Evolutionary conservation across 1,140 invertebrate genomes (phyloP).

Genomic region (Notospermus geniculatus): DNA sequence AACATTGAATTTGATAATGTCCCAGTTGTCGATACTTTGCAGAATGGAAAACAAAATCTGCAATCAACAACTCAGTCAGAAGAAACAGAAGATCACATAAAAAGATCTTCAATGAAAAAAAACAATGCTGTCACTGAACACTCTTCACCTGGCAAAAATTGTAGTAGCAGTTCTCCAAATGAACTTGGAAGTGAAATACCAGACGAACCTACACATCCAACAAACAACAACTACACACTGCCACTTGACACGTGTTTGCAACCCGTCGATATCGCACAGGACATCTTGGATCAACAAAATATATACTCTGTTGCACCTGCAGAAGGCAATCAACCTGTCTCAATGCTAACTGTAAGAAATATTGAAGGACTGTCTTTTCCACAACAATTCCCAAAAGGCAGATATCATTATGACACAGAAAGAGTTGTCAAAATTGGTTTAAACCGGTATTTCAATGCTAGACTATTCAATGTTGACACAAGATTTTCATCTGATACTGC

Average conservation of each 20-base stretch:
- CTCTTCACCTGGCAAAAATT: background rate
- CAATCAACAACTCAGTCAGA: conserved; percentile 3
- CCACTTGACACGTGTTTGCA: conserved; percentile 22
- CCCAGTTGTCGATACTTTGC: conserved; percentile 2
- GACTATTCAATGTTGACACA: background rate
- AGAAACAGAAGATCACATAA: background rate
- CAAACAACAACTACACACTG: background rate
- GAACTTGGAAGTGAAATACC: background rate
- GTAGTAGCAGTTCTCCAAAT: background rate
- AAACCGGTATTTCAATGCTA: background rate
- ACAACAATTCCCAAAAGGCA: background rate
- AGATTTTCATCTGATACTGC: conserved; percentile 2
- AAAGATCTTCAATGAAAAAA: too few species aligned
- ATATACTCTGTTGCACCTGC: conserved; percentile 18
- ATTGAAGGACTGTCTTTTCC: conserved; percentile 5
- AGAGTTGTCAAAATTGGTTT: background rate
- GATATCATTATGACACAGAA: background rate
- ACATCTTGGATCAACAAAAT: conserved; percentile 16
- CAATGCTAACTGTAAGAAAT: background rate
- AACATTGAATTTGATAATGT: conserved; percentile 1
- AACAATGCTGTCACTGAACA: background rate
- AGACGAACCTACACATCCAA: background rate
- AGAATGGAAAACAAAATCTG: conserved; percentile 7
- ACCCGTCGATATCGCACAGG: conserved; percentile 25
- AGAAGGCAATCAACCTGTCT: background rate